Percentiles rank a stretch among this genome's conserved stretches.
Conservation (phyloP, 2,113 vertebrate species). For the Zingel zingel region DNA sequence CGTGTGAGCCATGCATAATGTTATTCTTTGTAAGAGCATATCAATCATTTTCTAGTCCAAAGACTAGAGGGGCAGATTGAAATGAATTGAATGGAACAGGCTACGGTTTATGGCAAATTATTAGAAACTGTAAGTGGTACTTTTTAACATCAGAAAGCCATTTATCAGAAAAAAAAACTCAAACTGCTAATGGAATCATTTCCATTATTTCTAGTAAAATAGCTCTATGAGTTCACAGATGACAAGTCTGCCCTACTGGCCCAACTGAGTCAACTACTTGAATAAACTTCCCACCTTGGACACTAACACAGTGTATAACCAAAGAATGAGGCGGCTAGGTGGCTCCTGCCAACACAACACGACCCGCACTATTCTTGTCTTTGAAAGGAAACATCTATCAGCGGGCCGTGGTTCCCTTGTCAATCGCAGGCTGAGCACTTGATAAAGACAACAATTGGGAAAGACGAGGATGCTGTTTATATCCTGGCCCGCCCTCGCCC, state of each 20-base stretch:
- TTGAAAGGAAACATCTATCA: constrained; percentile 74
- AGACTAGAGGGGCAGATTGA: background rate
- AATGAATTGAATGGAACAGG: background rate
- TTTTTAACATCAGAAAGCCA: background rate
- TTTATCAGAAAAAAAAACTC: background rate
- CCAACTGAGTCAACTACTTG: constrained; percentile 4
- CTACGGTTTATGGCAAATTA: background rate
- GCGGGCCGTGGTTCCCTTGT: constrained; percentile 36
- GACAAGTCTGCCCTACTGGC: background rate
- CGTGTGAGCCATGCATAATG: constrained; percentile 42
- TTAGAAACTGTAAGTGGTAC: background rate
- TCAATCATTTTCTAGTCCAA: constrained; percentile 19
- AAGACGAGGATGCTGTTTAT: constrained; percentile 63
- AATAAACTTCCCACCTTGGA: constrained; percentile 36
- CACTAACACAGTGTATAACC: constrained; percentile 28
- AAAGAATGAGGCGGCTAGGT: constrained; percentile 26
- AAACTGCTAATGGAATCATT: background rate
- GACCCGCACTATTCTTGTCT: constrained; percentile 42
- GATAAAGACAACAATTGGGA: constrained; percentile 79
- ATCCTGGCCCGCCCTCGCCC: background rate
- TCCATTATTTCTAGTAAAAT: background rate
- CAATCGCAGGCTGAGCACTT: constrained; percentile 65
- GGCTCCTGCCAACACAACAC: constrained; percentile 54
- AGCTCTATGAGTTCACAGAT: background rate
- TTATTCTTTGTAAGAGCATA: constrained; percentile 27